These are phyloP conservation scores for Chitala chitala DNA, from an alignment of 2,113 vertebrate genomes.

Conservation along the genomic window DNA sequence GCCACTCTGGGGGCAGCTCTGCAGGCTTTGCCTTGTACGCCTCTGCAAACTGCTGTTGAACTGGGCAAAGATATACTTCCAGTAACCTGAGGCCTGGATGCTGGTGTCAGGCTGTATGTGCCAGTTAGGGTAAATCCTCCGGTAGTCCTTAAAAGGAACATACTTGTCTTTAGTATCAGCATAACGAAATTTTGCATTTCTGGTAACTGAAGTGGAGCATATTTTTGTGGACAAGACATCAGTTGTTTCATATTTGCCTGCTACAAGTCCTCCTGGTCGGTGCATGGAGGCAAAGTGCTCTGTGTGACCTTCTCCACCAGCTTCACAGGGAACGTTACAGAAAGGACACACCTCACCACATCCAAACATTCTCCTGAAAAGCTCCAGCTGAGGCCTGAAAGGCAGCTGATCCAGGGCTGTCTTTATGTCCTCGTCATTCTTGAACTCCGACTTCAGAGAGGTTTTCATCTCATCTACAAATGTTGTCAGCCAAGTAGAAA, in stretches of 20 bases:
- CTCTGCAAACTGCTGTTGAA: conserved; percentile 49
- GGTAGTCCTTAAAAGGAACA: conserved; percentile 46
- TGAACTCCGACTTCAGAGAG: conserved; percentile 9
- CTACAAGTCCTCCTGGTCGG: conserved; percentile 42
- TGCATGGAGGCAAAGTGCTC: conserved; percentile 43
- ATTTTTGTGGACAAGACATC: too few species aligned
- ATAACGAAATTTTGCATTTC: too few species aligned
- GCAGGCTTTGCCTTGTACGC: conserved; percentile 27
- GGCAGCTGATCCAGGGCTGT: conserved; percentile 5
- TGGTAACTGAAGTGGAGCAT: too few species aligned
- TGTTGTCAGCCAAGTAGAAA: conserved; percentile 34
- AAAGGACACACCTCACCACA: conserved; percentile 62
- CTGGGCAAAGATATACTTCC: conserved; percentile 47
- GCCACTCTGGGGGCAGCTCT: conserved; percentile 42
- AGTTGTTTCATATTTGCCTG: too few species aligned
- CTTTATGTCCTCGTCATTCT: background rate
- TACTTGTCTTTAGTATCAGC: too few species aligned
- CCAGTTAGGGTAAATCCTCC: conserved; percentile 49
- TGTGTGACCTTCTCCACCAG: conserved; percentile 43
- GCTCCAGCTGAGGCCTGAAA: conserved; percentile 45
- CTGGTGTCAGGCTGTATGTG: conserved; percentile 48
- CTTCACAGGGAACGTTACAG: conserved; percentile 60
- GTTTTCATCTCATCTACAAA: conserved; percentile 35
- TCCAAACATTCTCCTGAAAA: conserved; percentile 49
- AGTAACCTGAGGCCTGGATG: conserved; percentile 49